These are phyloP conservation scores for Chrysoperla carnea DNA, from an alignment of 1,140 invertebrate species.

Conservation along the genomic window DNA sequence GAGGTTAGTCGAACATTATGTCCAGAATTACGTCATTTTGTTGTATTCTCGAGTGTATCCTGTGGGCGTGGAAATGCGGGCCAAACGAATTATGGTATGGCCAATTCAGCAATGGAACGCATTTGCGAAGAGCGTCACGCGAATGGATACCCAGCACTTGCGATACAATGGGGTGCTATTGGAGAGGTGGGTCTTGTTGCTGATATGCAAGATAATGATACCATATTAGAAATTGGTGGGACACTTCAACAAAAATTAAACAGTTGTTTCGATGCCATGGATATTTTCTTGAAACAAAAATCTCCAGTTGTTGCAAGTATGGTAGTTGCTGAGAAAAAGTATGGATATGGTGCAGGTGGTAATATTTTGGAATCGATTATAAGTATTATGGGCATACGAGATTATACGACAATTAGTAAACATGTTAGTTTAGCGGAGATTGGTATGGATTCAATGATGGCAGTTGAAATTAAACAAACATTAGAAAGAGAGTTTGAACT, in stretches of 20 bases:
- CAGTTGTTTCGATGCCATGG: slow-evolving; percentile 30
- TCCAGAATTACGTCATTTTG: slow-evolving; percentile 28
- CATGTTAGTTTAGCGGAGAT: slow-evolving; percentile 50
- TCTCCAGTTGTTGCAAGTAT: slow-evolving; percentile 36
- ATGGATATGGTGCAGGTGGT: slow-evolving; percentile 23
- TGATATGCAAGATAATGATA: slow-evolving; percentile 43
- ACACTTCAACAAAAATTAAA: slow-evolving; percentile 35
- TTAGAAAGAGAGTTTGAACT: slow-evolving; percentile 57
- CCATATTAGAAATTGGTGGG: slow-evolving; percentile 24
- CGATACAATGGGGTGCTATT: slow-evolving; percentile 39
- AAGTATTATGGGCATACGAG: slow-evolving; percentile 29
- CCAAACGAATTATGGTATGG: slow-evolving; percentile 58
- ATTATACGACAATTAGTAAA: slow-evolving; percentile 34
- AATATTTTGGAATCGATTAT: slow-evolving; percentile 41
- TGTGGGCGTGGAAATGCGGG: slow-evolving; percentile 62
- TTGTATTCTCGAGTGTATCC: slow-evolving; percentile 57
- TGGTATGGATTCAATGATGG: slow-evolving; percentile 71
- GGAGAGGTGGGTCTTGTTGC: slow-evolving; percentile 37
- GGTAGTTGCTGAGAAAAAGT: slow-evolving; percentile 26
- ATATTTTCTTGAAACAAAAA: slow-evolving; percentile 18
- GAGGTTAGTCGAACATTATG: slow-evolving; percentile 27
- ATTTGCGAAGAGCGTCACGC: slow-evolving; percentile 30
- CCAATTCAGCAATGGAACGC: slow-evolving; percentile 38
- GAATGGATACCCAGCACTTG: slow-evolving; percentile 32
- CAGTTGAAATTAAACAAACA: slow-evolving; percentile 61